Percentiles rank a stretch among this genome's conserved stretches.
Evolutionary conservation across 2,113 vertebrate species (phyloP).

Genomic region (Microcebus tavaratra): DNA sequence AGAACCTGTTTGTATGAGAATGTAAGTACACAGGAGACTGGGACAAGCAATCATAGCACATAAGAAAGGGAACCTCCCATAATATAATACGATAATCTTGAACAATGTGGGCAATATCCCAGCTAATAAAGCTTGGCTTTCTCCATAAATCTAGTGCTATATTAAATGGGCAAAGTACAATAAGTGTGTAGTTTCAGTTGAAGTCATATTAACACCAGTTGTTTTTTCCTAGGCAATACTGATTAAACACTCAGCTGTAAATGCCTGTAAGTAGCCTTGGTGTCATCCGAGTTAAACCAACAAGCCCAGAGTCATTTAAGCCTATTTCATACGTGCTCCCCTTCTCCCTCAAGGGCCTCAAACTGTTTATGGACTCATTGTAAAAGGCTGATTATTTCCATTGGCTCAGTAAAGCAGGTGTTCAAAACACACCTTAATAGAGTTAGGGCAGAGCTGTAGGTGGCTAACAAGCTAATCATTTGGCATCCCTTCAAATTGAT

Average conservation of each 20-base stretch:
- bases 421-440: not conserved
- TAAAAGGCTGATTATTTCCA: not conserved
- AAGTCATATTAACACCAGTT: not conserved
- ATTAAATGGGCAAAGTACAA: conserved; percentile 30
- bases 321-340: not conserved
- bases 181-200: not conserved
- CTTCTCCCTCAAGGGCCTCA: not conserved
- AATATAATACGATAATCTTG: not conserved
- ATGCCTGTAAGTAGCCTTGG: not conserved
- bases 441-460: not conserved
- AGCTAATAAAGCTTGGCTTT: not conserved
- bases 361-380: not conserved
- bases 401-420: not conserved
- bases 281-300: not conserved
- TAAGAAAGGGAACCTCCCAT: not conserved
- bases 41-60: not conserved
- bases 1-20: not conserved
- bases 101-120: not conserved
- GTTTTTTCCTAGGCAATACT: not conserved
- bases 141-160: not conserved
- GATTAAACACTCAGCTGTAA: not conserved
- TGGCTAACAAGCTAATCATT: not conserved
- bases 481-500: not conserved
- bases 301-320: not conserved
- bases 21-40: not conserved